Conservation (phyloP, 2,113 vertebrate genomes). For the Himantopus leucocephalus region DNA sequence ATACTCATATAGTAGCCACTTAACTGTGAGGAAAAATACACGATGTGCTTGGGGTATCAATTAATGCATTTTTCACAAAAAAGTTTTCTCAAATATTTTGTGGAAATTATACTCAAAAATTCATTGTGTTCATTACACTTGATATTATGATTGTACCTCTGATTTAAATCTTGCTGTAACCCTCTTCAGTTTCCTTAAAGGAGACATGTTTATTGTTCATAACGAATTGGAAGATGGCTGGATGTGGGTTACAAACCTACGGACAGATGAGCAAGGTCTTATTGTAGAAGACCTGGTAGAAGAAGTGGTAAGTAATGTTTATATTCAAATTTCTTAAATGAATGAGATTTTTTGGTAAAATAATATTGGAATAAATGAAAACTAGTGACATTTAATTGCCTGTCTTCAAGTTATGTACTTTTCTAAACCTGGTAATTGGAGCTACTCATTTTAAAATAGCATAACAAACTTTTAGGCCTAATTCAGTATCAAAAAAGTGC, state of each 20-base stretch:
- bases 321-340: neutral
- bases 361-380: neutral
- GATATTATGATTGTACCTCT: neutral
- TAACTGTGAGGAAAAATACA: neutral
- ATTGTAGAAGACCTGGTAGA: conserved; percentile 97
- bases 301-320: conserved; percentile 89
- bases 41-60: neutral
- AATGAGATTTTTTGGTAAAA: neutral
- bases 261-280: conserved; percentile 96
- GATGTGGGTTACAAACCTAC: conserved; percentile 98
- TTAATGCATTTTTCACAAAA: neutral
- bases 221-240: conserved; percentile 98
- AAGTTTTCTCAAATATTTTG: neutral
- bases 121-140: neutral
- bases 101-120: neutral
- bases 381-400: neutral
- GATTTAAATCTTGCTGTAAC: conserved; percentile 41
- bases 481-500: neutral
- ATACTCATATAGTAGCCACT: neutral
- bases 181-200: conserved; percentile 92
- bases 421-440: neutral
- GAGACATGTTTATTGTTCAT: conserved; percentile 99
- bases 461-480: neutral
- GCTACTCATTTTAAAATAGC: neutral
- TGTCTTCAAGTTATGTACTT: neutral